These are phyloP conservation scores for Folsomia candida DNA, from an alignment of 2,888 invertebrate species.

Conservation along the genomic window DNA sequence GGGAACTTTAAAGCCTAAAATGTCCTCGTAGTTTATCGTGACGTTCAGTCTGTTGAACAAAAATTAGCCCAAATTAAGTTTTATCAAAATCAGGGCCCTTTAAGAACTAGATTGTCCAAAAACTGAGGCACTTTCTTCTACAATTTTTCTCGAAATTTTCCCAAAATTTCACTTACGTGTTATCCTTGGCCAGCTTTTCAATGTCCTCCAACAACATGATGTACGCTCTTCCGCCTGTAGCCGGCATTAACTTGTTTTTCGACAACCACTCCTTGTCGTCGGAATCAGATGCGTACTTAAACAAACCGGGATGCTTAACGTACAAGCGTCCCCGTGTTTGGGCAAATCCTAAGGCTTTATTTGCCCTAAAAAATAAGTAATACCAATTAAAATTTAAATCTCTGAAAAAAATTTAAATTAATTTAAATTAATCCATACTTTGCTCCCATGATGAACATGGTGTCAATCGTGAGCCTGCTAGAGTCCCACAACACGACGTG, in stretches of 20 bases:
- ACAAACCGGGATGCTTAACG: constrained; percentile 72
- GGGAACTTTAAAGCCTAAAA: constrained; percentile 74
- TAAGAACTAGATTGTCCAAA: too few species aligned
- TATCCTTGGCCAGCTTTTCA: constrained; percentile 68
- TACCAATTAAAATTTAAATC: neutral
- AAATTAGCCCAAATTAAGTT: neutral
- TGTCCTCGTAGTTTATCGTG: constrained; percentile 58
- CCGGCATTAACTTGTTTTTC: constrained; percentile 71
- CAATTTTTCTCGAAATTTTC: too few species aligned
- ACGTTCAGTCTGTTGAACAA: constrained; percentile 45
- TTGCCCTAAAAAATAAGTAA: constrained; percentile 56
- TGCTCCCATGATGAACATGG: constrained; percentile 76
- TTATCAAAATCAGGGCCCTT: too few species aligned
- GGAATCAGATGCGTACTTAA: constrained; percentile 74
- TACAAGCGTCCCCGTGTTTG: constrained; percentile 72
- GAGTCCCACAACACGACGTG: constrained; percentile 69
- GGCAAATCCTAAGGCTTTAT: constrained; percentile 71
- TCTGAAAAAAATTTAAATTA: neutral
- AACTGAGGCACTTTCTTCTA: too few species aligned
- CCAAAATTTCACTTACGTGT: constrained; percentile 64
- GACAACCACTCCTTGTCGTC: constrained; percentile 79
- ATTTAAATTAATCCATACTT: constrained; percentile 55
- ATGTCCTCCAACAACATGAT: constrained; percentile 76
- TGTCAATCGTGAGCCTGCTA: constrained; percentile 67
- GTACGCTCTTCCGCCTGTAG: constrained; percentile 75